Evolutionary conservation across 2,888 invertebrate genomes (phyloP), one percentile per base, ranked within the genome.

Genomic region (Apotomis betuletana): DNA sequence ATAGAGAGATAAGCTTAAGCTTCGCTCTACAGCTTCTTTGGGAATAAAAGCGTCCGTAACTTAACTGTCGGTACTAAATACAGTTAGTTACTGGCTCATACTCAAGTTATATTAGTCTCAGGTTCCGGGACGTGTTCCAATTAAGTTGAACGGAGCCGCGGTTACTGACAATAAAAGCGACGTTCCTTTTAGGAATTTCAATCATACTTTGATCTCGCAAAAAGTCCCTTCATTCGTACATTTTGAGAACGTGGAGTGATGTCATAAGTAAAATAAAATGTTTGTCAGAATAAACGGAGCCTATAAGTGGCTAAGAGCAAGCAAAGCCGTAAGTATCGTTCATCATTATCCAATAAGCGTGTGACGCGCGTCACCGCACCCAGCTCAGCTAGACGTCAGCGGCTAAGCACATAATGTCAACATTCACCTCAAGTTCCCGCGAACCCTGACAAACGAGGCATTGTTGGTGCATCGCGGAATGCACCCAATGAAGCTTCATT

Each of bases 371-470:
- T 63, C 72, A 58, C 67, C 67, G 72, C 72, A 55, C 72, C 71
- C 72, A 72, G 63, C 67, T 67, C 72, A 72, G 63, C 68, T 67
- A 67, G 52, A 58, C 68, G 72, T 72, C 72, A 63, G 58, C 67
- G 55, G 69, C 61, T 61, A 67, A 72, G 63, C 57, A 61, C 75
- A 67, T 67, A 74, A 71, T 75, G 75, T 74, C 85, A 84, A 78
- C 78, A 78, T 76, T 77, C 79, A 77, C 77, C 76, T 86, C 84
- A 81, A 81, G 85, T 83, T 86, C 83, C 84, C 86, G 85, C 87
- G 88, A 90, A 88, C 89, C 89, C 86, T 89, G 86, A 90, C 90
- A 87, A 91, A 91, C 87, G 90, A 89, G 82, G 84, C 80, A 91
- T 91, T 91, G 91, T 91, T 85, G 83, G 79, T 79, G 73, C 77